phyloP scores from a whole-genome alignment of 2,797 vertebrate genomes.

The Melanotaenia parkinsoni region DNA sequence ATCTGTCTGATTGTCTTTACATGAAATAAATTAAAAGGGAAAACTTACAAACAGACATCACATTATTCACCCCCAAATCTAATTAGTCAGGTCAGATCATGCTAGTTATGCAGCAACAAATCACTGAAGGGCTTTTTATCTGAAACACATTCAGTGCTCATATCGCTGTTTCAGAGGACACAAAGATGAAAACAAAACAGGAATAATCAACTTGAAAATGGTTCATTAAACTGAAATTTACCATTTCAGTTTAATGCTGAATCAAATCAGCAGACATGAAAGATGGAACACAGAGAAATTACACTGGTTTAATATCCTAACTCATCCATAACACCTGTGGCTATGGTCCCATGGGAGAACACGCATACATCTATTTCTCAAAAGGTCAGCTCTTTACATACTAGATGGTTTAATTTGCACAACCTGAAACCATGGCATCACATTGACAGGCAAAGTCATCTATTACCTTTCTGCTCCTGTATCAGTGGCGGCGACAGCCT shows the following conservation, averaged over 20 bases:
- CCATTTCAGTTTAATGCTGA: neutral
- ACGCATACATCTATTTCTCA: neutral
- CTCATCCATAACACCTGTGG: slow-evolving; percentile 12
- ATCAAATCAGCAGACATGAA: slow-evolving; percentile 2
- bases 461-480: slow-evolving; percentile 26
- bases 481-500: neutral
- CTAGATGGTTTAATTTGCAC: slow-evolving; percentile 45
- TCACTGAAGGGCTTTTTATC: neutral
- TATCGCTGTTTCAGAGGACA: neutral
- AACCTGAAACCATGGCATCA: slow-evolving; percentile 65
- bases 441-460: slow-evolving; percentile 52
- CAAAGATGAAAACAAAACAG: neutral
- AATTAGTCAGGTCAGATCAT: slow-evolving; percentile 4
- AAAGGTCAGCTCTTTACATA: slow-evolving; percentile 48
- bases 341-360: slow-evolving; percentile 8
- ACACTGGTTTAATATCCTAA: slow-evolving; percentile 38
- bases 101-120: neutral
- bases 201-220: slow-evolving; percentile 5
- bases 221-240: neutral
- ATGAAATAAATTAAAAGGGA: neutral
- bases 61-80: neutral
- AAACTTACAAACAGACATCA: neutral
- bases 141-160: too few species aligned
- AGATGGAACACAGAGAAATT: neutral
- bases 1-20: too few species aligned